phyloP scores from a whole-genome alignment of 2,113 vertebrate genomes.

The Otus sunia region DNA sequence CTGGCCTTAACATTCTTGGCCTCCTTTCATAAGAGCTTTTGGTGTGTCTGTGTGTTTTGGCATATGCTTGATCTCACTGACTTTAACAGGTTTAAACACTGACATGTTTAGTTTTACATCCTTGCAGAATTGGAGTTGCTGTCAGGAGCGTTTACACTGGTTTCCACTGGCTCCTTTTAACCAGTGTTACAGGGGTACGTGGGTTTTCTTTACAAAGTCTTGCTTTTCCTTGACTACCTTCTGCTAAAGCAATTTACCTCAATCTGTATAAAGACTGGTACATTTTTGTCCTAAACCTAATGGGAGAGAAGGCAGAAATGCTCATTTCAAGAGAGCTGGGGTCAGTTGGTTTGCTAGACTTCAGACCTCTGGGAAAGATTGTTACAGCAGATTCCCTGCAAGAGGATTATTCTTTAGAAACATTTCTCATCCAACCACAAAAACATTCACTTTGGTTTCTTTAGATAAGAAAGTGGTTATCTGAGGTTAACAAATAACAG shows the following conservation, averaged over 20 bases:
- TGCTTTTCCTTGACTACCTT: neutral
- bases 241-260: neutral
- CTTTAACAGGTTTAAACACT: neutral
- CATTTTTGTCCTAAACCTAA: neutral
- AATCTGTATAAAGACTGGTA: neutral
- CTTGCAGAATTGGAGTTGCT: neutral
- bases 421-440: neutral
- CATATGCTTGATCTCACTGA: neutral
- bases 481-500: neutral
- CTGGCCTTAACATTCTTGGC: neutral
- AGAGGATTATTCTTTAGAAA: neutral
- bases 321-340: neutral
- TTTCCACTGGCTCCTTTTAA: neutral
- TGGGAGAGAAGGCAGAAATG: neutral
- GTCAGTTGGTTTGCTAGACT: neutral
- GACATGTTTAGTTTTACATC: neutral
- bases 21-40: neutral
- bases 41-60: neutral
- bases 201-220: neutral
- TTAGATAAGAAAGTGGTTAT: neutral
- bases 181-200: neutral
- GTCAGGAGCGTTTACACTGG: neutral
- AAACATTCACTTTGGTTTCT: neutral
- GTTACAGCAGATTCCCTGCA: neutral
- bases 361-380: slow-evolving; percentile 1